Evolutionary conservation across 2,113 vertebrate species (phyloP).

Genomic region (Albula glossodonta): DNA sequence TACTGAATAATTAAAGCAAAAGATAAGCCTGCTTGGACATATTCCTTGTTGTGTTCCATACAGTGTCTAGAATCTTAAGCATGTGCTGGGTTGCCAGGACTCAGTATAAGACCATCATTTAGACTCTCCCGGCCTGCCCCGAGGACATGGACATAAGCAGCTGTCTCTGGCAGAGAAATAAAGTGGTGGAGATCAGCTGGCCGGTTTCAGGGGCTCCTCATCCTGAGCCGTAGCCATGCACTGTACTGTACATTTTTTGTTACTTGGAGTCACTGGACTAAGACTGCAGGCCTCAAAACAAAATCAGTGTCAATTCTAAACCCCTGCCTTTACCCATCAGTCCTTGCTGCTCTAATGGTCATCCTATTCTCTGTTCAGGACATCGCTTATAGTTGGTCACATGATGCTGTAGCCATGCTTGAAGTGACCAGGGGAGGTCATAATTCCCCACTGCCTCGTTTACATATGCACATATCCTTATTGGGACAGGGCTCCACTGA

Average conservation of each 20-base stretch:
- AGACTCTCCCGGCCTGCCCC: constrained; percentile 26
- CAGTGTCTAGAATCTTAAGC: not conserved
- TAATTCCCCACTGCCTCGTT: constrained; percentile 63
- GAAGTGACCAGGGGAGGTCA: not conserved
- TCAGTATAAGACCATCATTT: not conserved
- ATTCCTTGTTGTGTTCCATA: not conserved
- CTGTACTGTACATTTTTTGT: not conserved
- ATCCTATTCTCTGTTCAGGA: not conserved
- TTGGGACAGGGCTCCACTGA: constrained; percentile 65
- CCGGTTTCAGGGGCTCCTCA: not conserved
- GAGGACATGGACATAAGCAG: constrained; percentile 32
- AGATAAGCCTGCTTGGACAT: not conserved
- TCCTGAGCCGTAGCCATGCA: too few species aligned
- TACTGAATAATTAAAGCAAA: not conserved
- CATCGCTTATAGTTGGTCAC: constrained; percentile 18
- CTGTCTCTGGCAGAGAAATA: constrained; percentile 18
- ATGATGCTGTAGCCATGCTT: constrained; percentile 18
- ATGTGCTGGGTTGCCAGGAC: not conserved
- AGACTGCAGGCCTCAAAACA: not conserved
- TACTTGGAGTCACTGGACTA: too few species aligned
- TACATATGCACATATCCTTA: constrained; percentile 69
- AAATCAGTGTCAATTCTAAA: not conserved
- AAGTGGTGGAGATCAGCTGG: constrained; percentile 13
- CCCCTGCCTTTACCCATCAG: not conserved
- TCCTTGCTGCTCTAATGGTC: not conserved